Evolutionary conservation across 2,113 vertebrate species (phyloP), one percentile per base, ranked within the genome.

Genomic region (Lophochroa leadbeateri): DNA sequence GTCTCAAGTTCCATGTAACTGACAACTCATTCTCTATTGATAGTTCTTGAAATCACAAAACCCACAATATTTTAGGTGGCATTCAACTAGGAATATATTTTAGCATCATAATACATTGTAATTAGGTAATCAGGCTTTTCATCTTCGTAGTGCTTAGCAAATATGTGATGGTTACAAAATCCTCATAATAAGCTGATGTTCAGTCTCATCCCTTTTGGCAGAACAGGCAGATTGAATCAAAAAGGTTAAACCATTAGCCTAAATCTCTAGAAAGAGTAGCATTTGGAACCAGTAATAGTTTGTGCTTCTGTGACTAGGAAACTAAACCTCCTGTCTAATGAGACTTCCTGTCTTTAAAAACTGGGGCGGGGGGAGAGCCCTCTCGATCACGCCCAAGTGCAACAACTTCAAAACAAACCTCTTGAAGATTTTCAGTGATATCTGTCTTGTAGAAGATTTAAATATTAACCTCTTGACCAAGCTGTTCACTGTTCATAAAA

Each of bases 401-500:
- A 69, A 29, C 8, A 69, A 7, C 16, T 84, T 77, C 23, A 63
- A 60, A 64, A 55, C 6, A 76, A 7, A 5, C 7, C 9, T 8
- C 25, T 13, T 23, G 37, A 50, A 68, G 18, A 12, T 60, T 3
- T 33, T 83, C 12, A n/a, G 10, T 46, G 47, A 13, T 0, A 1
- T 49, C 28, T 52, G 3, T 46, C 49, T 61, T 15, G 35, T 13
- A 60, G 43, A 87, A 71, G 50, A 58, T 65, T 44, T 41, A 68
- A 81, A 53, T 82, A 44, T 11, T 24, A 93, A 71, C n/a, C 8
- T 64, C 78, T 72, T 84, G 52, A 96, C 64, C 35, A 31, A 96
- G 57, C 58, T 52, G 41, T 68, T 74, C 44, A 61, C 21, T 31
- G 16, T 35, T 94, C 92, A 64, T 90, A 96, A 96, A 96, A 67